phyloP scores from a whole-genome alignment of 2,797 vertebrate species.

The Basileuterus tristriatus region DNA sequence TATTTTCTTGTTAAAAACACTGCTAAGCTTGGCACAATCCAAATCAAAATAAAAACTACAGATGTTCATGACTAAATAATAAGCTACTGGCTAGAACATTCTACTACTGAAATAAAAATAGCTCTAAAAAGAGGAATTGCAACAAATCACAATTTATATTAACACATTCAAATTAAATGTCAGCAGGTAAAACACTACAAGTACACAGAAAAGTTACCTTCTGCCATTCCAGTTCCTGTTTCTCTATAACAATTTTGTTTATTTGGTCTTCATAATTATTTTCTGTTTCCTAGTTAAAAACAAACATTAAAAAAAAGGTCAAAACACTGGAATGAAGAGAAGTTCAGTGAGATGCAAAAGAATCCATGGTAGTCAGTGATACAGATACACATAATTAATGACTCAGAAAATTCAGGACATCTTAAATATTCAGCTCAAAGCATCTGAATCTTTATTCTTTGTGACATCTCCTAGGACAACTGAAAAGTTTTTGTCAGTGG shows the following conservation, averaged over 20 bases:
- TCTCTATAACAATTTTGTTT: slow-evolving; percentile 86
- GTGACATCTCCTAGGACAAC: background rate
- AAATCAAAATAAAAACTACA: background rate
- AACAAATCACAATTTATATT: background rate
- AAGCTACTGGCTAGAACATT: background rate
- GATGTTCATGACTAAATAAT: background rate
- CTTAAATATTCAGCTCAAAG: background rate
- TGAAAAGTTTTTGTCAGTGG: background rate
- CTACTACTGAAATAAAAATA: background rate
- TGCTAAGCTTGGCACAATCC: background rate
- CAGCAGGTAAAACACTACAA: background rate
- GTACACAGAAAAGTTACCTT: slow-evolving; percentile 67
- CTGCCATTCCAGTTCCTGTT: slow-evolving; percentile 92
- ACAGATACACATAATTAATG: background rate
- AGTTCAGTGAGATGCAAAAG: background rate
- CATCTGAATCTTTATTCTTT: background rate
- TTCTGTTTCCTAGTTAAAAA: slow-evolving; percentile 84
- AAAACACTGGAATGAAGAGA: background rate
- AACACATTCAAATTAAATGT: background rate
- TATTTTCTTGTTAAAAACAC: background rate
- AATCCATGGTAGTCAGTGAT: background rate
- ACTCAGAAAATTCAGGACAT: background rate
- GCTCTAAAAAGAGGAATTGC: background rate
- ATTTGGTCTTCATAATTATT: slow-evolving; percentile 86
- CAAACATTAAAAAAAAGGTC: background rate